Percentiles rank a stretch among this genome's conserved stretches.
Evolutionary conservation across 2,113 vertebrate genomes (phyloP).

Genomic region (Pterophyllum scalare): DNA sequence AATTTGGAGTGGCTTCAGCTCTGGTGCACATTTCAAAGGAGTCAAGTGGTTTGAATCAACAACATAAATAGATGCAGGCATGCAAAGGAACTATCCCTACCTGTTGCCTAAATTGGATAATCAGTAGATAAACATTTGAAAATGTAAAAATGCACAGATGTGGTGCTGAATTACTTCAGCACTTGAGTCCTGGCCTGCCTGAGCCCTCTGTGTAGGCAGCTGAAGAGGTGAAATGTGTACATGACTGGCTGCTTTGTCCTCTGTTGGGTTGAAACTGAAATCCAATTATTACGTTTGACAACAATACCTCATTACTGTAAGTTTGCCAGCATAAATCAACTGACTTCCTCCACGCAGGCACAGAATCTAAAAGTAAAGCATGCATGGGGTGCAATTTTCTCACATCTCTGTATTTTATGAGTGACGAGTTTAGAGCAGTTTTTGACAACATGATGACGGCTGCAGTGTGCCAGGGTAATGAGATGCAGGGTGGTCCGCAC

Average conservation of each 20-base stretch:
- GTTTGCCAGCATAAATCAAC: neutral
- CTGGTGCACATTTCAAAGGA: neutral
- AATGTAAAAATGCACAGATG: neutral
- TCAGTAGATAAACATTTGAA: neutral
- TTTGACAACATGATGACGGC: conserved; percentile 30
- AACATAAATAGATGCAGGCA: neutral
- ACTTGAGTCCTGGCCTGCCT: neutral
- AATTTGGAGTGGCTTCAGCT: neutral
- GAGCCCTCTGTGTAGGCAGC: neutral
- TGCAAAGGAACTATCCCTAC: neutral
- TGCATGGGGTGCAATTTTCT: neutral
- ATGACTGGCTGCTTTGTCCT: neutral
- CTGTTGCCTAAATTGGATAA: neutral
- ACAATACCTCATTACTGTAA: neutral
- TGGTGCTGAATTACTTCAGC: neutral
- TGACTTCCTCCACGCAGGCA: neutral
- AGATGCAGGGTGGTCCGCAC: conserved; percentile 37
- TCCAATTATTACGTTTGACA: conserved; percentile 21
- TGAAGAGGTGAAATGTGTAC: neutral
- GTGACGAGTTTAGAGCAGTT: conserved; percentile 4
- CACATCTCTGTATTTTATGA: neutral
- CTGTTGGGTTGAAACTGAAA: conserved; percentile 11
- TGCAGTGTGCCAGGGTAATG: conserved; percentile 8
- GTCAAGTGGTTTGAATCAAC: neutral
- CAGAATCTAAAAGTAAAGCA: conserved; percentile 23